A percentile compares a stretch with the other conserved stretches of the same genome.
Evolutionary conservation across 2,888 invertebrate genomes (phyloP).

Genomic region (Steinernema scapterisci): DNA sequence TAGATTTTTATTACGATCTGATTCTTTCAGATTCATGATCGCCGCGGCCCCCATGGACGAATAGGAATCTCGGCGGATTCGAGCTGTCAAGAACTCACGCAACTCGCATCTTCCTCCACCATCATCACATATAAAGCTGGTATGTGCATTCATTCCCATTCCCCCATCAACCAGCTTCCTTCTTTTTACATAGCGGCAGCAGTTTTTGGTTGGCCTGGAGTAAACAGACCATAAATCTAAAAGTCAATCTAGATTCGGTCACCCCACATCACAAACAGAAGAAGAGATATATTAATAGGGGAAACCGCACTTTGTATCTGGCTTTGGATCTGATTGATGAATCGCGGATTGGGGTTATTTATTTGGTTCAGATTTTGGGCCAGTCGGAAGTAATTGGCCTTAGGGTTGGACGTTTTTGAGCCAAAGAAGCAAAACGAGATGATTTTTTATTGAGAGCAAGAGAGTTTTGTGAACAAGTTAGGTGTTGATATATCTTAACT

Average conservation of each 20-base stretch:
- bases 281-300: neutral
- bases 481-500: no score
- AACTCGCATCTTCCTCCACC: neutral
- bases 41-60: neutral
- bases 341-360: no score
- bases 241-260: neutral
- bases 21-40: constrained; percentile 16
- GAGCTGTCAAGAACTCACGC: constrained; percentile 20
- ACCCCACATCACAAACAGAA: neutral
- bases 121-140: constrained; percentile 22
- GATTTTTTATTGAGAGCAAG: neutral
- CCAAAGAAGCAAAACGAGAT: neutral
- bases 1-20: neutral
- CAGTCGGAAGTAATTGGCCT: no score
- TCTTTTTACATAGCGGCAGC: no score
- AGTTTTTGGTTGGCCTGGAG: neutral
- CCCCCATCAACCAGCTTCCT: no score
- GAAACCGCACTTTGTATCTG: neutral
- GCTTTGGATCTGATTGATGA: no score
- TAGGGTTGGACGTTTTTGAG: neutral
- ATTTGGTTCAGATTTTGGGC: no score
- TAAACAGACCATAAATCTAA: constrained; percentile 16
- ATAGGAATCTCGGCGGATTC: constrained; percentile 26
- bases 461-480: neutral
- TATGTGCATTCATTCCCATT: neutral